Evolutionary conservation across 2,888 invertebrate genomes (phyloP).

Genomic region (Coenonympha arcania): DNA sequence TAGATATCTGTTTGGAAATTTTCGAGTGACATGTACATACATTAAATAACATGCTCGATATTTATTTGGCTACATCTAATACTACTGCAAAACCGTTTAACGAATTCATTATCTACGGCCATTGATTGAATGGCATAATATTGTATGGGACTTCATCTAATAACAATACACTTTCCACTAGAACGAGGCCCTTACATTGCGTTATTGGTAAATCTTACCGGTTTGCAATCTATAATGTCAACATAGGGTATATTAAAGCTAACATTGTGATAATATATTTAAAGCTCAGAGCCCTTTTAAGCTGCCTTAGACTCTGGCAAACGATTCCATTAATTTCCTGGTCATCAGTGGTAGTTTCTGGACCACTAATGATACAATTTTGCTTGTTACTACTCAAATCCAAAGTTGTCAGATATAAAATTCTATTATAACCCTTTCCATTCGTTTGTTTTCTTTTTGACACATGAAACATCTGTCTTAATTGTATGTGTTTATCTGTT

Average conservation of each 20-base stretch:
- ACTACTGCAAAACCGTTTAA: conserved; percentile 63
- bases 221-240: conserved; percentile 45
- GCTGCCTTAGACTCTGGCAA: conserved; percentile 26
- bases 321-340: too few relatives aligned
- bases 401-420: too few relatives aligned
- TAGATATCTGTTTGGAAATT: background rate
- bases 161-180: conserved; percentile 52
- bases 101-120: conserved; percentile 63
- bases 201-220: conserved; percentile 26
- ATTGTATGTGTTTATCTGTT: too few relatives aligned
- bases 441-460: too few relatives aligned
- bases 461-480: too few relatives aligned
- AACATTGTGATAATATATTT: conserved; percentile 40
- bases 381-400: too few relatives aligned
- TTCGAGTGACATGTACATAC: background rate
- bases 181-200: conserved; percentile 48
- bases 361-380: too few relatives aligned
- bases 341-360: too few relatives aligned
- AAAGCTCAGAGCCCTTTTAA: conserved; percentile 50
- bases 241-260: conserved; percentile 40
- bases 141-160: conserved; percentile 51
- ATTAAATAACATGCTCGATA: conserved; percentile 53
- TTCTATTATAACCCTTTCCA: too few relatives aligned
- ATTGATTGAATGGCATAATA: conserved; percentile 49
- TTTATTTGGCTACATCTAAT: conserved; percentile 63